phyloP scores from a whole-genome alignment of 2,888 invertebrate genomes.

The Eumacrocentrus americanus region DNA sequence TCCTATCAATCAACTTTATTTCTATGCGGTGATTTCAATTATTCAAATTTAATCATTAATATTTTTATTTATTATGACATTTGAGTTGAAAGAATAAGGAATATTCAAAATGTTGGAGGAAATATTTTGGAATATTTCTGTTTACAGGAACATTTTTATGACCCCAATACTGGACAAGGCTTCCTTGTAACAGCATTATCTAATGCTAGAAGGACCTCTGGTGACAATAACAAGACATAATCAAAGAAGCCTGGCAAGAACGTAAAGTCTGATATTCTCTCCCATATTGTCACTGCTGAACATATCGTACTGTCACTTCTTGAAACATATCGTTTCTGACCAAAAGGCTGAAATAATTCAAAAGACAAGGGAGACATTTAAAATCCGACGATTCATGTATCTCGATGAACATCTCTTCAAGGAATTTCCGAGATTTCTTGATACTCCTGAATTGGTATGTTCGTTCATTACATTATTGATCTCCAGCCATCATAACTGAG shows the following conservation, averaged over 20 bases:
- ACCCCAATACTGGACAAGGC: constrained; percentile 14
- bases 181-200: constrained; percentile 7
- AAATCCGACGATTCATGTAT: not conserved
- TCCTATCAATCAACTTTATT: too few relatives aligned
- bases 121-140: too few relatives aligned
- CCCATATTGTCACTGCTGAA: too few relatives aligned
- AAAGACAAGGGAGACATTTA: not conserved
- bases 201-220: not conserved
- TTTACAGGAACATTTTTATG: constrained; percentile 14
- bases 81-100: too few relatives aligned
- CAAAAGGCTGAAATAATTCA: constrained; percentile 1
- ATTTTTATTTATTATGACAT: too few relatives aligned
- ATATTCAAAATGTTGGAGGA: too few relatives aligned
- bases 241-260: not conserved
- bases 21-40: too few relatives aligned
- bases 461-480: not conserved
- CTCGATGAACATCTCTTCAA: not conserved
- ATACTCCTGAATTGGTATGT: constrained; percentile 3
- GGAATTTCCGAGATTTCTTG: not conserved
- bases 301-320: too few relatives aligned
- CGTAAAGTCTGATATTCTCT: too few relatives aligned
- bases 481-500: too few relatives aligned
- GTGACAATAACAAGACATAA: not conserved
- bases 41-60: too few relatives aligned
- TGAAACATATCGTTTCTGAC: not conserved